These are phyloP conservation scores for Xerus inauris DNA, from an alignment of 2,113 vertebrate genomes.

Conservation along the genomic window DNA sequence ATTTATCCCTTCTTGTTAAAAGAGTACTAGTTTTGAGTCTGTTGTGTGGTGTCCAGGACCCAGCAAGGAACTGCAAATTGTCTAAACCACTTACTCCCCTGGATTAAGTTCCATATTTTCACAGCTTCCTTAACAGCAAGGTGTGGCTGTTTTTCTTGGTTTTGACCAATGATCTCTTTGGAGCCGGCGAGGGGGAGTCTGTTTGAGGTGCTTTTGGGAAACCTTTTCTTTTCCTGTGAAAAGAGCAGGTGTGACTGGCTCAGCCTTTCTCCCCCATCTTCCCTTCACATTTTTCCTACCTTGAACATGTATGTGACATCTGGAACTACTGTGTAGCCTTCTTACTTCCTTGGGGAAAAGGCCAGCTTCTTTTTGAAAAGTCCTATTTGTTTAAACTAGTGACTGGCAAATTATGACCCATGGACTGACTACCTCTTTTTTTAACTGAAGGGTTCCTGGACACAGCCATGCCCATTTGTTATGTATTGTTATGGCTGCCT, in stretches of 20 bases:
- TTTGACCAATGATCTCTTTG: neutral
- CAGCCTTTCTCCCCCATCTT: fast-evolving
- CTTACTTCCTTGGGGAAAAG: neutral
- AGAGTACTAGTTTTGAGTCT: neutral
- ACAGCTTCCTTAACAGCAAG: neutral
- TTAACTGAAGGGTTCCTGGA: neutral
- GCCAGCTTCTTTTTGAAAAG: neutral
- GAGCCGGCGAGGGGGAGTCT: neutral
- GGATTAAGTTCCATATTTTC: neutral
- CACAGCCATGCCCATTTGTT: neutral
- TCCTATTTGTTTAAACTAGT: neutral
- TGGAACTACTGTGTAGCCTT: neutral
- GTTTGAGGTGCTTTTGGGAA: neutral
- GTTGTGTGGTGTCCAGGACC: neutral
- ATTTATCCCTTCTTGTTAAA: neutral
- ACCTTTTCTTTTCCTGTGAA: neutral
- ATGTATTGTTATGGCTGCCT: neutral
- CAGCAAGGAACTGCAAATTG: neutral
- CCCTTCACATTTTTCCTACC: neutral
- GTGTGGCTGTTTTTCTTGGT: neutral
- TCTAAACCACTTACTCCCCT: neutral
- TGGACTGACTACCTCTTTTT: neutral
- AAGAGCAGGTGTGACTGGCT: neutral
- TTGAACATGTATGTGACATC: neutral
- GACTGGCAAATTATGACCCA: neutral